A percentile compares a stretch with the other conserved stretches of the same genome.
Evolutionary conservation across 1,140 invertebrate genomes (phyloP).

Genomic region (Coenobita brevimanus): DNA sequence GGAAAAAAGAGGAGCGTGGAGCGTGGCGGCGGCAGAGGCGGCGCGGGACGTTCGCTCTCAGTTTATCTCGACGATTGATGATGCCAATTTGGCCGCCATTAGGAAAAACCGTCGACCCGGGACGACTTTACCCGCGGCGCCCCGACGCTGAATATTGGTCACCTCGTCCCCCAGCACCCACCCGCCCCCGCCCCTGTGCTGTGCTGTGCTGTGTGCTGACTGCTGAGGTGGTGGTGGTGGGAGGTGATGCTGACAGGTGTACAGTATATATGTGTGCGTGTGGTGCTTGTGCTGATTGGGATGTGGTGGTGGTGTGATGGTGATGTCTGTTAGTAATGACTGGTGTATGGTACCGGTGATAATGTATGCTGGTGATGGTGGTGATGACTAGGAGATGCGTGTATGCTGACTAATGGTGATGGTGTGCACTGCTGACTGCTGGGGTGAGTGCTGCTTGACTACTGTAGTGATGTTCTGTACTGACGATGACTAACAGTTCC

Average conservation of each 20-base stretch:
- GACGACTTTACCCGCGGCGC: slow-evolving; percentile 50
- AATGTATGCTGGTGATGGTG: background rate
- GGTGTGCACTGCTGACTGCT: too few relatives aligned
- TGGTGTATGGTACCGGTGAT: background rate
- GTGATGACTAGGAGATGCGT: background rate
- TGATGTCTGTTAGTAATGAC: background rate
- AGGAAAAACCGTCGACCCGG: slow-evolving; percentile 60
- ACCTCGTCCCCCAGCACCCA: background rate
- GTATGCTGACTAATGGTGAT: background rate
- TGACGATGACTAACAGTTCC: too few relatives aligned
- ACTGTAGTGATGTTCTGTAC: too few relatives aligned
- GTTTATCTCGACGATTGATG: slow-evolving; percentile 63
- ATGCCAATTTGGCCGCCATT: slow-evolving; percentile 63
- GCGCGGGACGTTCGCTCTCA: slow-evolving; percentile 39
- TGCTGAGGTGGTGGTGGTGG: background rate
- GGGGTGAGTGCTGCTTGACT: background rate
- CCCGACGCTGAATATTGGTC: slow-evolving; percentile 46
- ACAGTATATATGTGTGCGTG: background rate
- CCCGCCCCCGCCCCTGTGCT: background rate
- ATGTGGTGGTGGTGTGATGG: background rate
- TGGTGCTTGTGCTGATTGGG: background rate
- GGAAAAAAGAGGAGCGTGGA: background rate
- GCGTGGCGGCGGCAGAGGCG: slow-evolving; percentile 2
- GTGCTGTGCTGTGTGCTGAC: background rate
- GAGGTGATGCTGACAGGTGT: background rate